A percentile compares a stretch with the other conserved stretches of the same genome.
Conservation (phyloP, 1,140 invertebrate species). For the Meloidogyne hapla region DNA sequence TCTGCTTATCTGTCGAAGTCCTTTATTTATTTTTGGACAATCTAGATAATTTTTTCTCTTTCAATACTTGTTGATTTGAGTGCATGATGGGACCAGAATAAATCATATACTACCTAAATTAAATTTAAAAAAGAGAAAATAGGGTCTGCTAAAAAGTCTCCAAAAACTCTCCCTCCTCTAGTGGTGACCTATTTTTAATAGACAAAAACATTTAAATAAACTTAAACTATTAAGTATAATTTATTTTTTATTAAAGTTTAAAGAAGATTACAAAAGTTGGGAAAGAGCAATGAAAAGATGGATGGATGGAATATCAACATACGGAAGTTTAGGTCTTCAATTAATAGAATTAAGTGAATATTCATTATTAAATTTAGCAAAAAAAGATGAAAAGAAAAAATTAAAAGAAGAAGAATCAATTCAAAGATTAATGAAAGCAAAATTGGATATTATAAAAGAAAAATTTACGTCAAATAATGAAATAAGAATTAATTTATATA, state of each 20-base stretch:
- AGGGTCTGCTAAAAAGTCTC: no score
- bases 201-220: no score
- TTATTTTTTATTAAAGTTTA: not conserved
- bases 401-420: not conserved
- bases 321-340: not conserved
- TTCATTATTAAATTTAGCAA: not conserved
- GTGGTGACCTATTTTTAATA: no score
- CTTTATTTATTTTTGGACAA: no score
- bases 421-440: not conserved
- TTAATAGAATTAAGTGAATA: conserved; percentile 1
- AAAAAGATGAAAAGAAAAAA: conserved; percentile 7
- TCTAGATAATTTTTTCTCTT: no score
- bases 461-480: not conserved
- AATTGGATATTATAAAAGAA: conserved; percentile 4
- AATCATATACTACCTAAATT: no score
- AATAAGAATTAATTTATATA: not conserved
- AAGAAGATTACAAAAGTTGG: conserved; percentile 3
- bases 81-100: no score
- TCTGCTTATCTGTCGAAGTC: no score
- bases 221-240: not conserved
- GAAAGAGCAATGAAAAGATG: not conserved
- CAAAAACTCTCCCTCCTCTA: no score
- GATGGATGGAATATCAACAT: conserved; percentile 3
- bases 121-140: no score
- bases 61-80: no score